A percentile compares a stretch with the other conserved stretches of the same genome.
Evolutionary conservation across 2,113 vertebrate genomes (phyloP).

Genomic region (Corapipo altera): DNA sequence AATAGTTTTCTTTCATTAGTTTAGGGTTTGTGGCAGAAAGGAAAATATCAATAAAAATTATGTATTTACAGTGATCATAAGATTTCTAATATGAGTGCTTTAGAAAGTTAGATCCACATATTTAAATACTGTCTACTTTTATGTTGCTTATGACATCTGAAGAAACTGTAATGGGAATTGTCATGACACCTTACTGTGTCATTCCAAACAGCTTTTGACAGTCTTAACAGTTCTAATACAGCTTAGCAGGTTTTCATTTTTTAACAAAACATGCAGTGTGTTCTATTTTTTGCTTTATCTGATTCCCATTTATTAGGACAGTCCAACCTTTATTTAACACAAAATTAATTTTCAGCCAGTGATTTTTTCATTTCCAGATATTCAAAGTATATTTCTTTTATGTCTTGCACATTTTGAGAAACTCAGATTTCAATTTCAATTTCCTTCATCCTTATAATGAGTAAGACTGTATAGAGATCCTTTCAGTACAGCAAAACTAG

Average conservation of each 20-base stretch:
- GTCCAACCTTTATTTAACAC: not conserved
- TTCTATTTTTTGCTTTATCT: not conserved
- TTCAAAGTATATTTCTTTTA: not conserved
- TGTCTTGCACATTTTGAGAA: not conserved
- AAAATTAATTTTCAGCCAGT: not conserved
- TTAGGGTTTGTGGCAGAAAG: not conserved
- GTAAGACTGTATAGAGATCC: not conserved
- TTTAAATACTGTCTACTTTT: not conserved
- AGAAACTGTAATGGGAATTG: not conserved
- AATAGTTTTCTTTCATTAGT: not conserved
- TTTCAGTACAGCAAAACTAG: not conserved
- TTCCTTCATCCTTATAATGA: not conserved
- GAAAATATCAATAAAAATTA: not conserved
- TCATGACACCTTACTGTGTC: not conserved
- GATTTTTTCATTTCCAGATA: not conserved
- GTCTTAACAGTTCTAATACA: not conserved
- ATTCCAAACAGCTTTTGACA: not conserved
- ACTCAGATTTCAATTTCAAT: not conserved
- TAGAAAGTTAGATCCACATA: not conserved
- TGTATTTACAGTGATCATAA: not conserved
- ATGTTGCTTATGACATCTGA: not conserved
- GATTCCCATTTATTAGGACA: not conserved
- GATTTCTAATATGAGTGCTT: not conserved
- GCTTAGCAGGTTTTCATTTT: not conserved
- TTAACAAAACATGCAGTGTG: not conserved